A percentile compares a stretch with the other conserved stretches of the same genome.
These are phyloP conservation scores for Xestia ashworthii DNA, from an alignment of 2,888 invertebrate genomes.

Conservation along the genomic window DNA sequence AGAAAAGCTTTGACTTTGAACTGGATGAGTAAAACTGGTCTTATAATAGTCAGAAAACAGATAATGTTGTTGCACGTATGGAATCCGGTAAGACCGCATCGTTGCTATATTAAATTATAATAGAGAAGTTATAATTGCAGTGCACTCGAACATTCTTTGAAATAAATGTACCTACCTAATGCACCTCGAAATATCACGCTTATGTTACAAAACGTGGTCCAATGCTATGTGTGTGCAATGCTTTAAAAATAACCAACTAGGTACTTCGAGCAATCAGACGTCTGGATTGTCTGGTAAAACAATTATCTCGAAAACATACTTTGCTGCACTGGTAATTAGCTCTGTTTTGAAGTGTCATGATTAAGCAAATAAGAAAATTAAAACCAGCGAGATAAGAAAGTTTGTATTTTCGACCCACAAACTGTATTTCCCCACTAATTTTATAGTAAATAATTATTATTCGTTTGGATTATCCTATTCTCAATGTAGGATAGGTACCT, in stretches of 20 bases:
- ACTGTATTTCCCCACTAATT: no score
- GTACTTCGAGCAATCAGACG: constrained; percentile 21
- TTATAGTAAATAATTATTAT: neutral
- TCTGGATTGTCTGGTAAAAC: constrained; percentile 40
- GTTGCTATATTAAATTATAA: neutral
- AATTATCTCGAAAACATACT: constrained; percentile 22
- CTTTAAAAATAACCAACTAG: constrained; percentile 3
- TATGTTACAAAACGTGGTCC: constrained; percentile 13
- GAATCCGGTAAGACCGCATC: constrained; percentile 29
- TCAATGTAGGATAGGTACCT: constrained; percentile 8
- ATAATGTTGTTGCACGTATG: constrained; percentile 23
- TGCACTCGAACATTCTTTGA: constrained; percentile 24
- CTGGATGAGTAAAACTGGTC: constrained; percentile 45
- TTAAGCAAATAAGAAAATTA: constrained; percentile 4
- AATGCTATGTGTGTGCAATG: neutral
- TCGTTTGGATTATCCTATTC: neutral
- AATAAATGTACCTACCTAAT: constrained; percentile 18
- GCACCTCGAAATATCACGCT: constrained; percentile 18
- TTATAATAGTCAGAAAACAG: constrained; percentile 51
- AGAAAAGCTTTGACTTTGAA: constrained; percentile 43
- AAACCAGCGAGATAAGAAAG: constrained; percentile 10
- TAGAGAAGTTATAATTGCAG: constrained; percentile 31
- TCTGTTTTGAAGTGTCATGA: constrained; percentile 3
- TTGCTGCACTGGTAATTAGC: constrained; percentile 25
- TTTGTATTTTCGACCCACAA: neutral